These are phyloP conservation scores for Cosmia pyralina DNA, from an alignment of 2,888 invertebrate genomes.

Conservation along the genomic window DNA sequence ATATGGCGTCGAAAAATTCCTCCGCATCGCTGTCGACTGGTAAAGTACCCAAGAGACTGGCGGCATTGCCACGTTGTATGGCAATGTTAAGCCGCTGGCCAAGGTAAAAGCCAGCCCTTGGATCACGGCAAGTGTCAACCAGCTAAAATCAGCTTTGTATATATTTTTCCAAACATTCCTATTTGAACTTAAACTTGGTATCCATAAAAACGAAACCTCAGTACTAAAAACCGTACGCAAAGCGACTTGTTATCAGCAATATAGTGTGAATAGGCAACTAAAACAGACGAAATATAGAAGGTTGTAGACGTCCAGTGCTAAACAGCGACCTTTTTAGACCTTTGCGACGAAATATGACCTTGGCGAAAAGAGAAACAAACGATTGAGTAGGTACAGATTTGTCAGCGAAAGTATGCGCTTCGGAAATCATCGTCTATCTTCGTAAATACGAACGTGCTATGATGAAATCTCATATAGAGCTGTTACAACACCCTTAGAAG, in stretches of 20 bases:
- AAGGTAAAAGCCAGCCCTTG: too few species aligned
- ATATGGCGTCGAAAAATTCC: too few species aligned
- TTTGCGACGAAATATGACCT: slow-evolving; percentile 15
- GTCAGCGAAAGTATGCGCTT: neutral
- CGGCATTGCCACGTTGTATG: too few species aligned
- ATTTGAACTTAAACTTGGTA: neutral
- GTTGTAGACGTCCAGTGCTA: slow-evolving; percentile 8
- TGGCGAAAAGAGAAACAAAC: neutral
- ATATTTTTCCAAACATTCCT: too few species aligned
- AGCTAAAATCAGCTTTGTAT: too few species aligned
- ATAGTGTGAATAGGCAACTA: neutral
- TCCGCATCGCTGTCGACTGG: too few species aligned
- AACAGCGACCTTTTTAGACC: slow-evolving; percentile 6
- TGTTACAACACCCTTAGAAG: neutral
- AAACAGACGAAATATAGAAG: slow-evolving; percentile 24
- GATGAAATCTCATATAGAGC: neutral
- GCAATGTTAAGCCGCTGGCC: too few species aligned
- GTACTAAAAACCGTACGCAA: slow-evolving; percentile 3
- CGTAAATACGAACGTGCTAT: neutral
- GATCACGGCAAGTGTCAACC: too few species aligned
- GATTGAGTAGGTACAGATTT: neutral
- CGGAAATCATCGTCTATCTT: neutral
- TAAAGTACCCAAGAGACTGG: too few species aligned
- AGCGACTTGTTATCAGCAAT: slow-evolving; percentile 17
- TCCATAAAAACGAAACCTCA: slow-evolving; percentile 15